Base-by-base conservation (phyloP, 2,888 invertebrate species). In the Scaptomyza reducta region DNA sequence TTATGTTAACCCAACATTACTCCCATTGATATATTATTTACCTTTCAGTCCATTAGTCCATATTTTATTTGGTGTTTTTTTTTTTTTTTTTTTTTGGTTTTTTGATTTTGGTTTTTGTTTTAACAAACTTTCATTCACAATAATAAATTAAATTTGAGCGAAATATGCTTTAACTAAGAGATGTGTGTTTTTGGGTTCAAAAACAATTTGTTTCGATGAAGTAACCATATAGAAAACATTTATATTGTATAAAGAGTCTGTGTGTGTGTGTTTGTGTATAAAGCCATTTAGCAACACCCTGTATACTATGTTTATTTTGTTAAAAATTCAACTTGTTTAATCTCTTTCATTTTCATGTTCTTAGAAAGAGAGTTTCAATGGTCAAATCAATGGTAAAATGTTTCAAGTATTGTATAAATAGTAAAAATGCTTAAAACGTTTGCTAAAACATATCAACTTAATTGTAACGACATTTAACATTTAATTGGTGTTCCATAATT, bases 1-100 rank as follows among this genome's bases (percentile, higher is more conserved):
- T 2, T 27, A 64, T 71, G 65, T 66, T 56, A 69, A 66, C 50
- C 74, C 65, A 14, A 42, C 67, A 50, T 46, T 68, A 75, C 77
- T 65, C 70, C 74, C 78, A 74, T 86, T 89, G 89, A 89, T 89
- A 88, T 87, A 82, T 73, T 70, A 76, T 83, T 87, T 87, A 71
- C 78, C 77, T 65, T 82, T 82, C 84, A 78, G 85, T 87, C 85
- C 82, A 76, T 78, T 70, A 75, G 63, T 83, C 74, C 77, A 74
- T 70, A 50, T 47, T 25, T 38, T 50, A 18, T 38, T 50, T 50
- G 1, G 2, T 2, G 57, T 54, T 40, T 74, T 55, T 47, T 60
- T 41, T 68, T 25, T 49, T 42, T 62, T 38, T 70, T 18, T 58
- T 41, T 31, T 6, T 51, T 54, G 53, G 44, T 66, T 45, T 57